Percentiles rank a stretch among this genome's conserved stretches.
Conservation (phyloP, 2,113 vertebrate genomes). For the Anolis carolinensis region DNA sequence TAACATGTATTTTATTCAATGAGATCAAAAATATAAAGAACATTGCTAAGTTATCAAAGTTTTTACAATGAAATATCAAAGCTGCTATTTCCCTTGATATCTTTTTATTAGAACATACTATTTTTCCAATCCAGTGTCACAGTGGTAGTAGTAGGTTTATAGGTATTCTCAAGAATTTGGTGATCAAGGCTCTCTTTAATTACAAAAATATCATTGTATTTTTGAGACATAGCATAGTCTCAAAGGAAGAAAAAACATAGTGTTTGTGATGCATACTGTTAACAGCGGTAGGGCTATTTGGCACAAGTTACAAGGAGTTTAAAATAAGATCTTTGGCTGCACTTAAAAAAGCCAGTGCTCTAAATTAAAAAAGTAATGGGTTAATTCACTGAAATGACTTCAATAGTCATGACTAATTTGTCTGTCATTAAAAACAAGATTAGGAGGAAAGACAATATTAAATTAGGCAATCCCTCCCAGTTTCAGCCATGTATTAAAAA, state of each 20-base stretch:
- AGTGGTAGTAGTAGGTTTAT: neutral
- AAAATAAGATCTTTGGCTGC: constrained; percentile 38
- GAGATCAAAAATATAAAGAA: neutral
- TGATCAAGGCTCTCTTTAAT: neutral
- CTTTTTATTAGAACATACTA: neutral
- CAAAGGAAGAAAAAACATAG: rapidly evolving
- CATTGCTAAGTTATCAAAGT: neutral
- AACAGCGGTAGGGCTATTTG: constrained; percentile 35
- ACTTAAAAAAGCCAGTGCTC: constrained; percentile 18
- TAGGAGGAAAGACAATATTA: constrained; percentile 6
- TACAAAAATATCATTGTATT: neutral
- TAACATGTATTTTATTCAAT: neutral
- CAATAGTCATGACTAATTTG: neutral
- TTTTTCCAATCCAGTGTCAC: neutral
- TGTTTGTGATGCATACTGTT: neutral
- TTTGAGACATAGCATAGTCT: too few relatives aligned
- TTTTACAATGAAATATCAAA: neutral
- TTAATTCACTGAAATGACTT: neutral
- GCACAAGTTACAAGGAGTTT: neutral
- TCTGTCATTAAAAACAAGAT: neutral
- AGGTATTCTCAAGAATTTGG: neutral
- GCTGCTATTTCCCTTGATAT: neutral
- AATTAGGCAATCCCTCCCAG: constrained; percentile 6
- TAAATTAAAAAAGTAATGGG: constrained; percentile 37
- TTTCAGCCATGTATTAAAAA: neutral